Evolutionary conservation across 1,140 invertebrate genomes (phyloP).

Genomic region (roundworm (Caenorhabditis elegans)): DNA sequence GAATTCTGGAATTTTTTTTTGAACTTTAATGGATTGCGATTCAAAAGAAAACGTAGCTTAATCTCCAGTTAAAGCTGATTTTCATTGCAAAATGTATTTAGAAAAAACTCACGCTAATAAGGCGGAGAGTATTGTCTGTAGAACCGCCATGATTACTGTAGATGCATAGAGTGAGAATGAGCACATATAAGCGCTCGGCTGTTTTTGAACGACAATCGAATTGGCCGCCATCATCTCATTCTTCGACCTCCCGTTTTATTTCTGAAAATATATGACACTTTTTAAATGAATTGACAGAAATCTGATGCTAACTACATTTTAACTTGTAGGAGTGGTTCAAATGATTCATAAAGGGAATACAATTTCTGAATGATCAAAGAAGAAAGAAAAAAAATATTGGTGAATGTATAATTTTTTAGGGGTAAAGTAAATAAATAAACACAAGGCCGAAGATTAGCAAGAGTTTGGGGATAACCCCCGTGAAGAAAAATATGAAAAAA

Average conservation of each 20-base stretch:
- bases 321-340: too few species aligned
- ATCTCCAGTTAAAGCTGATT: too few species aligned
- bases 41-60: too few species aligned
- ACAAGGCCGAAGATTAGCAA: too few species aligned
- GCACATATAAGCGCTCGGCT: neutral
- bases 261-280: too few species aligned
- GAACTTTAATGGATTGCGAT: too few species aligned
- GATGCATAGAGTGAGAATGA: neutral
- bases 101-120: neutral
- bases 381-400: neutral
- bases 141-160: neutral
- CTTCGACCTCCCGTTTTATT: too few species aligned
- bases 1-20: neutral
- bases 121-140: neutral
- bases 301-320: too few species aligned
- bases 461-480: too few species aligned
- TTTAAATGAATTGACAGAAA: too few species aligned
- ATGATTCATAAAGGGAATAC: too few species aligned
- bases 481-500: too few species aligned
- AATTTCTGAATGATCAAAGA: neutral
- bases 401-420: neutral
- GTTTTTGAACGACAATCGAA: constrained; percentile 21
- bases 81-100: neutral
- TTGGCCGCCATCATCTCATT: neutral
- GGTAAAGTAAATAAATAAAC: neutral